Base-by-base conservation (phyloP, 2,888 invertebrate species). In the Carpatolechia fugitivella region DNA sequence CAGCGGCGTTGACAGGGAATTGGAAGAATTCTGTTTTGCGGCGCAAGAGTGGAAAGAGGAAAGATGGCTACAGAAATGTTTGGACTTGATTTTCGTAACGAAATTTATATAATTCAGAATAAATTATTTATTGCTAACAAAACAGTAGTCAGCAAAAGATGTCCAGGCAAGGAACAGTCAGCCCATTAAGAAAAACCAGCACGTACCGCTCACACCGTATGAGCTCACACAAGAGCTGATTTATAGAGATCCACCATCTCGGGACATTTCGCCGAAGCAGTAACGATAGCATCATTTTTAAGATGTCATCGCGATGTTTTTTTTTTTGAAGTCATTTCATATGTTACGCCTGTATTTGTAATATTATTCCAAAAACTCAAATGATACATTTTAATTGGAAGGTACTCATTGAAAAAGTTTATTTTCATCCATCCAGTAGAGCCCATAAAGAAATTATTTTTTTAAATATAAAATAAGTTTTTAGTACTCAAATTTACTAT, bases 1-100 rank as follows among this genome's bases (percentile, higher is more conserved):
- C 24, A 3, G 44, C 13, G 7, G 44, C 24, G 4, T 24, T 72
- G 71, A 76, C 73, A 38, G 24, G 31, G 41, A 11, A 70, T 71
- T 63, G 71, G 69, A 58, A 65, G 71, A 72, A 75, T 73, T 74
- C 68, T 70, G 70, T 70, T 76, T 75, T 76, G 74, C 77, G 77
- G 76, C 71, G 65, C 61, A 63, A 67, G 68, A 69, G 31, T 10
- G 31, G 30, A 47, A 31, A 8, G 0, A 47, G 11, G 18, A 11
- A 13, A n/a, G n/a, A 18, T 10, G 13, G 14, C 14, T 14, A 14
- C 13, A 13, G 14, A 14, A 63, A 58, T 57, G 65, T 68, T 63
- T 65, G 61, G 57, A n/a, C n/a, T n/a, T n/a, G n/a, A n/a, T n/a
- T n/a, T n/a, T n/a, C n/a, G n/a, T n/a, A n/a, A n/a, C n/a, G n/a